These are phyloP conservation scores for Gambusia holbrooki DNA, from an alignment of 2,113 vertebrate species.

Conservation along the genomic window DNA sequence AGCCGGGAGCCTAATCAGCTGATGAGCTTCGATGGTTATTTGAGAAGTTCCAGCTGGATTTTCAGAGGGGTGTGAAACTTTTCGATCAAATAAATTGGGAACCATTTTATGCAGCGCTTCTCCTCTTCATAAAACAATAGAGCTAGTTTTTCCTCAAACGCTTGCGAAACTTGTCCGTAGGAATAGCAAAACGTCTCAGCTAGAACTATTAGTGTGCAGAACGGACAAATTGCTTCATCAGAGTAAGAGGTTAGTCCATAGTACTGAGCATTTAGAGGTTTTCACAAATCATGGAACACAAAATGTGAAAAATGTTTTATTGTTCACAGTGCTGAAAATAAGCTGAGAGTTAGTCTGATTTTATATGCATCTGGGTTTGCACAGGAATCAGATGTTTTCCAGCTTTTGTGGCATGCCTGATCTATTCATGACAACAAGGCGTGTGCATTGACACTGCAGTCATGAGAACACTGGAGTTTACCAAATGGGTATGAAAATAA, in stretches of 20 bases:
- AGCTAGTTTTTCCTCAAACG: not conserved
- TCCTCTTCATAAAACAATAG: not conserved
- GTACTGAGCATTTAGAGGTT: not conserved
- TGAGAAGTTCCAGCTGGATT: slow-evolving; percentile 25
- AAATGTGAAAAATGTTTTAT: not conserved
- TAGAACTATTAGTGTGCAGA: not conserved
- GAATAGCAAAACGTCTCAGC: not conserved
- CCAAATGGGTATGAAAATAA: slow-evolving; percentile 23
- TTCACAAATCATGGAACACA: not conserved
- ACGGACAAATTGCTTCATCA: not conserved
- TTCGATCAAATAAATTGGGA: slow-evolving; percentile 18
- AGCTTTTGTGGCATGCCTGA: slow-evolving; percentile 13
- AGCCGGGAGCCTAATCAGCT: slow-evolving; percentile 12
- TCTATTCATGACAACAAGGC: slow-evolving; percentile 25
- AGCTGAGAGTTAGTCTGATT: not conserved
- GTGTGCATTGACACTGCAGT: slow-evolving; percentile 2
- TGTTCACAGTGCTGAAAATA: slow-evolving; percentile 2
- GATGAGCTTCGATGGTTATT: slow-evolving; percentile 22
- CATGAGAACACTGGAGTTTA: slow-evolving; percentile 13
- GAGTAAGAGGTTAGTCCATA: not conserved
- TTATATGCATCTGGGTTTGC: slow-evolving; percentile 9
- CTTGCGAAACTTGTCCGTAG: not conserved
- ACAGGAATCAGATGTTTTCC: not conserved
- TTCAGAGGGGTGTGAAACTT: not conserved
- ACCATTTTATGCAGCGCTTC: not conserved